Conservation (phyloP, 2,113 vertebrate species). For the Myotis lucifugus region DNA sequence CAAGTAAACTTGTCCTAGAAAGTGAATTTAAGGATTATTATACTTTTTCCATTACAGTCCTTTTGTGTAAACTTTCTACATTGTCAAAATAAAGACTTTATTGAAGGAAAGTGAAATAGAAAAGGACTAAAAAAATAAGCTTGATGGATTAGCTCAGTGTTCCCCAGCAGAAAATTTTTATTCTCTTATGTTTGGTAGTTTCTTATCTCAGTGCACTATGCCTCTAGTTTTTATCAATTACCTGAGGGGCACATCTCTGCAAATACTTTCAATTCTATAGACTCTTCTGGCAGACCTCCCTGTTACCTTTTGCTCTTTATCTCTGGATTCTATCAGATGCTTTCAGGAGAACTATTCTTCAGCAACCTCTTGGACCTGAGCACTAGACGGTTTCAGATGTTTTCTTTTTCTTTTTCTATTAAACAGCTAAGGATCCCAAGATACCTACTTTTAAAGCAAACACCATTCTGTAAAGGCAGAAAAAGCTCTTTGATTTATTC, state of each 20-base stretch:
- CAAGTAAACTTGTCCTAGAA: conserved; percentile 41
- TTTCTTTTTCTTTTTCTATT: not conserved
- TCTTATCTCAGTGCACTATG: conserved; percentile 70
- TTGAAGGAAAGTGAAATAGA: conserved; percentile 64
- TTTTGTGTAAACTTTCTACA: conserved; percentile 59
- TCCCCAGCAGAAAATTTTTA: conserved; percentile 69
- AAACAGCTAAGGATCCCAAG: conserved; percentile 55
- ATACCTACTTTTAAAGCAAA: conserved; percentile 63
- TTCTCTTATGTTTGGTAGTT: conserved; percentile 71
- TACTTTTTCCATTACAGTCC: conserved; percentile 55
- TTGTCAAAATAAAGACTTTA: conserved; percentile 71
- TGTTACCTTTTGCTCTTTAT: conserved; percentile 69
- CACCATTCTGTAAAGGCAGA: conserved; percentile 30
- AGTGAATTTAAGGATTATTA: conserved; percentile 56
- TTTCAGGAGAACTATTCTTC: conserved; percentile 69
- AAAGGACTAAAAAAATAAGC: conserved; percentile 67
- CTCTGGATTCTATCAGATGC: conserved; percentile 63
- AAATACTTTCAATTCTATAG: conserved; percentile 69
- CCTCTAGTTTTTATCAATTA: conserved; percentile 73
- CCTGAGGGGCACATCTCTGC: conserved; percentile 67
- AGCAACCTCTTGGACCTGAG: conserved; percentile 23
- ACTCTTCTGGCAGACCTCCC: conserved; percentile 57
- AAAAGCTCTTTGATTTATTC: not conserved
- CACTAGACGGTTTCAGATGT: conserved; percentile 55
- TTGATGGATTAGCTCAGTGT: conserved; percentile 75